Percentiles rank a stretch among this genome's conserved stretches.
phyloP scores from a whole-genome alignment of 1,140 invertebrate genomes.

The Drosophila micromelanica region DNA sequence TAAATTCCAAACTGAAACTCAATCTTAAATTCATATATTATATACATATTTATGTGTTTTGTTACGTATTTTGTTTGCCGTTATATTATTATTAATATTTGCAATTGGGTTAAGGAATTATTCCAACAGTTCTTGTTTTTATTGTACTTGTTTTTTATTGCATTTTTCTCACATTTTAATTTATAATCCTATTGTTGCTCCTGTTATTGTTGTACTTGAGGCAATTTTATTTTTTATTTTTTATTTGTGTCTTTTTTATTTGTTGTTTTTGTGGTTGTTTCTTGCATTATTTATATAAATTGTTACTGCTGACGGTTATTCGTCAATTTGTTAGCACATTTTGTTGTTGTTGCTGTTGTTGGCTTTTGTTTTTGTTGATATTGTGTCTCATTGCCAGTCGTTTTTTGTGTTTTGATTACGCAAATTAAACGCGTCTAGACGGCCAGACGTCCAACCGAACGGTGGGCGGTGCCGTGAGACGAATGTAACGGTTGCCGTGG shows the following conservation, averaged over 20 bases:
- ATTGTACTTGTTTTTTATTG: conserved; percentile 6
- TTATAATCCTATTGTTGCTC: conserved; percentile 54
- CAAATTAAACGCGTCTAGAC: conserved; percentile 80
- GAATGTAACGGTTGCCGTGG: neutral
- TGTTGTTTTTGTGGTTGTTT: conserved; percentile 3
- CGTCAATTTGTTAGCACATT: conserved; percentile 52
- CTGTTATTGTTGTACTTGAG: conserved; percentile 51
- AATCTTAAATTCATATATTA: neutral
- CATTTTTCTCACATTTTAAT: conserved; percentile 58
- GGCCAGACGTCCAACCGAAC: conserved; percentile 34
- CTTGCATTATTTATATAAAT: conserved; percentile 73
- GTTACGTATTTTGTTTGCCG: conserved; percentile 10
- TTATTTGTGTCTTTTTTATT: conserved; percentile 2
- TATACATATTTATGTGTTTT: neutral
- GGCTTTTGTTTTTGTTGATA: conserved; percentile 53
- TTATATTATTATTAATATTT: conserved; percentile 62
- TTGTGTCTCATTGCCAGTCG: conserved; percentile 75
- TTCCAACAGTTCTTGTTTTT: conserved; percentile 12
- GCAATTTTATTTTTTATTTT: conserved; percentile 19
- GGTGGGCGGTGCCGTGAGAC: conserved; percentile 13
- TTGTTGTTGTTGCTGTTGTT: conserved; percentile 32
- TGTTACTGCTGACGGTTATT: conserved; percentile 52
- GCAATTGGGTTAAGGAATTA: conserved; percentile 63
- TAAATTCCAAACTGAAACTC: neutral
- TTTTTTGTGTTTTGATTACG: conserved; percentile 77